Conservation (phyloP, 2,888 invertebrate species). For the Gryllus longicercus region DNA sequence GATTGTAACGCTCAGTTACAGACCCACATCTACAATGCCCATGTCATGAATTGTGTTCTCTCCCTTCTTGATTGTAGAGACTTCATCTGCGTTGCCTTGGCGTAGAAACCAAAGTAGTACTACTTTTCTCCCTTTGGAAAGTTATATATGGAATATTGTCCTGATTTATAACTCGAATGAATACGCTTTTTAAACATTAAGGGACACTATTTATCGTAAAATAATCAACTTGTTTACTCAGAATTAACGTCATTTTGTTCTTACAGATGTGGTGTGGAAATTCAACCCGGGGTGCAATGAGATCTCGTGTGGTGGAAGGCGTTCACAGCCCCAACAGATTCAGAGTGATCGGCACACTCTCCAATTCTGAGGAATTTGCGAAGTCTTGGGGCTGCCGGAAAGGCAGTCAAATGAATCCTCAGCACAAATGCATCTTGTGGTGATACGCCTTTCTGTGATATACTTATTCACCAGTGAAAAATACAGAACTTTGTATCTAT, state of each 20-base stretch:
- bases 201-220: no score
- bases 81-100: not conserved
- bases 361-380: conserved; percentile 40
- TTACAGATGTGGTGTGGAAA: conserved; percentile 39
- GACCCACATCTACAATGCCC: no score
- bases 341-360: conserved; percentile 40
- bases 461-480: not conserved
- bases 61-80: no score
- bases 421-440: conserved; percentile 40
- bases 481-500: not conserved
- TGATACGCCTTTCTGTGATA: conserved; percentile 26
- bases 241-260: not conserved
- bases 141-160: no score
- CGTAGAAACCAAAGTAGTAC: no score
- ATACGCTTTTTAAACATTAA: no score
- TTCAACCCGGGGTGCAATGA: conserved; percentile 36
- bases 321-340: conserved; percentile 38
- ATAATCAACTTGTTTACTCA: no score
- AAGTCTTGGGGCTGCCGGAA: conserved; percentile 39
- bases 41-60: no score
- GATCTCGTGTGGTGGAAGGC: conserved; percentile 36
- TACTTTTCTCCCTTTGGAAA: no score
- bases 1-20: no score
- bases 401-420: conserved; percentile 41
- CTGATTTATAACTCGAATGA: no score